Evolutionary conservation across 2,113 vertebrate species (phyloP).

Genomic region (human): DNA sequence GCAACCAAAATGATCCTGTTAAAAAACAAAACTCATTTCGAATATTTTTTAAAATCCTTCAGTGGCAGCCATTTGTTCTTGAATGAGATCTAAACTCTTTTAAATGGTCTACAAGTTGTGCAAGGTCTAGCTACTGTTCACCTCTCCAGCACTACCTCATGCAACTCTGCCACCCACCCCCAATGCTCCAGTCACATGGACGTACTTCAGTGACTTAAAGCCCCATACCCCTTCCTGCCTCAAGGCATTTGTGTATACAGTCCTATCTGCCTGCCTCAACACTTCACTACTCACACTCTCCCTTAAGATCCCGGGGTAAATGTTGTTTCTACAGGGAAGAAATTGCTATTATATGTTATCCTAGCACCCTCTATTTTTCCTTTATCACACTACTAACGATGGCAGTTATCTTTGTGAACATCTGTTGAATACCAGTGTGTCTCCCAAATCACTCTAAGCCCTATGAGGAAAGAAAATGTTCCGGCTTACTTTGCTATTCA

Average conservation of each 20-base stretch:
- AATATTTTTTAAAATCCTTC: not conserved
- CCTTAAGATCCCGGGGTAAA: conserved; percentile 18
- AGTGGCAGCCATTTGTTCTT: not conserved
- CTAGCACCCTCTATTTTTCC: not conserved
- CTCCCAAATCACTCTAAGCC: not conserved
- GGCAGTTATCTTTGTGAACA: not conserved
- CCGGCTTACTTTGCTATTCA: not conserved
- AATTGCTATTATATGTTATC: not conserved
- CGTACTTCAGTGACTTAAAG: not conserved
- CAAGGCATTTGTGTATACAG: not conserved
- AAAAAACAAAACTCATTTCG: not conserved
- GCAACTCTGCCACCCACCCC: not conserved
- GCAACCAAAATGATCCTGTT: not conserved
- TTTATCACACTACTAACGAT: not conserved
- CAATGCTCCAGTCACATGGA: not conserved
- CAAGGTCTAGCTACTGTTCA: not conserved
- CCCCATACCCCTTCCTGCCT: not conserved
- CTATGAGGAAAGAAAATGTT: not conserved
- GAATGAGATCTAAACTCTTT: not conserved
- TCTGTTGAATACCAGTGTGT: not conserved
- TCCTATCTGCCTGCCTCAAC: not conserved
- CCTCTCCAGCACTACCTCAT: too few species aligned
- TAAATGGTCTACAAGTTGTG: not conserved
- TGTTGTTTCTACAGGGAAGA: not conserved
- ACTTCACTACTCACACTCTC: not conserved